Evolutionary conservation across 1,140 invertebrate species (phyloP).

Genomic region (Danaus melanippus): DNA sequence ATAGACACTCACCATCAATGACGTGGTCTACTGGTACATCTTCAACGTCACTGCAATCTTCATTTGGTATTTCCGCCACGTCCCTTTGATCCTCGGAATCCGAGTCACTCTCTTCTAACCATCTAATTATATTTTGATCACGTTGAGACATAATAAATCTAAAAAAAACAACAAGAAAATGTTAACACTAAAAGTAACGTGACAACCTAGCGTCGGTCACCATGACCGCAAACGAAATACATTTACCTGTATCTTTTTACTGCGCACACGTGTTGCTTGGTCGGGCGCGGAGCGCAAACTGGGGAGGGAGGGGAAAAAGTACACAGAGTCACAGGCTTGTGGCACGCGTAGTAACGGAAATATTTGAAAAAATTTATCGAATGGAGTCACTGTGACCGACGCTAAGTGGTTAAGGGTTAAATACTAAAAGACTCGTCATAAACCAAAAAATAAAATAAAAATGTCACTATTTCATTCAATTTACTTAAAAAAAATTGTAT

Average conservation of each 20-base stretch:
- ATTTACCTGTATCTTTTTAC: slow-evolving; percentile 15
- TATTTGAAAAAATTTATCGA: slow-evolving; percentile 21
- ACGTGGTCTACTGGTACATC: slow-evolving; percentile 21
- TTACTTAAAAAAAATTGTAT: no score
- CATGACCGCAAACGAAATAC: slow-evolving; percentile 20
- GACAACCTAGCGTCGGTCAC: slow-evolving; percentile 15
- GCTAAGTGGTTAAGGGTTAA: slow-evolving; percentile 19
- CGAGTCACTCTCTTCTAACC: slow-evolving; percentile 20
- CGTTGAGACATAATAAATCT: slow-evolving; percentile 21
- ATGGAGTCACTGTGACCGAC: slow-evolving; percentile 16
- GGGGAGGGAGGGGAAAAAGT: slow-evolving; percentile 16
- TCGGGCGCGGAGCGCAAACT: slow-evolving; percentile 16
- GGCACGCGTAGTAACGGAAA: slow-evolving; percentile 13
- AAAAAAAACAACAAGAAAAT: slow-evolving; percentile 17
- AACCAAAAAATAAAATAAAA: no score
- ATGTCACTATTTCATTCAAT: no score
- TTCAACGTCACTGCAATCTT: slow-evolving; percentile 25
- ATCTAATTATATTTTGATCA: slow-evolving; percentile 20
- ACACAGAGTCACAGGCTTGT: slow-evolving; percentile 16
- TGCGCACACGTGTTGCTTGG: slow-evolving; percentile 18
- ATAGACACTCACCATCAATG: slow-evolving; percentile 18
- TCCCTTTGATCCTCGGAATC: slow-evolving; percentile 15
- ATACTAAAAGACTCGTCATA: no score
- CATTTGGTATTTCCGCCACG: slow-evolving; percentile 20
- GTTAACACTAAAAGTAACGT: slow-evolving; percentile 14